phyloP scores from a whole-genome alignment of 2,113 vertebrate genomes.

The Pterocles gutturalis region DNA sequence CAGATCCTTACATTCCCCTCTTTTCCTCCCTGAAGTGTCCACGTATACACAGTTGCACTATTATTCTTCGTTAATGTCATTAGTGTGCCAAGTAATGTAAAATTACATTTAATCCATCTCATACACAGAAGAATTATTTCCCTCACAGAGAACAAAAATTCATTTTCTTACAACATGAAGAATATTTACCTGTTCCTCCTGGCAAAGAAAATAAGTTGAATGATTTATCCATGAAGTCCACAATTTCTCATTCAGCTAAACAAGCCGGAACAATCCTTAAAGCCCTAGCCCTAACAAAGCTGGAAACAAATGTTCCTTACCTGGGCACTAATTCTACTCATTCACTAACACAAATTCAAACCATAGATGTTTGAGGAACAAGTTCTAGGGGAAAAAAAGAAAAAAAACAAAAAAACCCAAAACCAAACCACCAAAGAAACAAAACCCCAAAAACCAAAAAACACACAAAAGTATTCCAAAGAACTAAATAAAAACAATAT shows the following conservation, averaged over 20 bases:
- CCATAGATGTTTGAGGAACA: background rate
- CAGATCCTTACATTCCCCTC: background rate
- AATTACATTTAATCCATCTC: background rate
- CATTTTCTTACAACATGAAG: background rate
- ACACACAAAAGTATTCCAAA: background rate
- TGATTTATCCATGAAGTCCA: background rate
- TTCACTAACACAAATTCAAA: background rate
- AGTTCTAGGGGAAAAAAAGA: too few relatives aligned
- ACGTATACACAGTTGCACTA: fast-evolving
- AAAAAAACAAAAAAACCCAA: too few relatives aligned
- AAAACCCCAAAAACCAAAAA: background rate
- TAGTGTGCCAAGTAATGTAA: background rate
- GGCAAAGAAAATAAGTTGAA: background rate
- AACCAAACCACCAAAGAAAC: background rate
- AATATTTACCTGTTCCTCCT: background rate
- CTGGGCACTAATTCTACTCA: background rate
- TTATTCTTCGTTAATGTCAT: background rate
- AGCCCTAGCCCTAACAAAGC: background rate
- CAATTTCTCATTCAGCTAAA: background rate
- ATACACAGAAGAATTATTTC: background rate
- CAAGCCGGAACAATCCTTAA: background rate
- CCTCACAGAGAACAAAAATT: background rate
- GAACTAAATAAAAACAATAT: background rate
- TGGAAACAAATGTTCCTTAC: background rate
- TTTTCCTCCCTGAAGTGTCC: background rate